These are phyloP conservation scores for Cloeon dipterum DNA, from an alignment of 2,888 invertebrate genomes.

Conservation along the genomic window DNA sequence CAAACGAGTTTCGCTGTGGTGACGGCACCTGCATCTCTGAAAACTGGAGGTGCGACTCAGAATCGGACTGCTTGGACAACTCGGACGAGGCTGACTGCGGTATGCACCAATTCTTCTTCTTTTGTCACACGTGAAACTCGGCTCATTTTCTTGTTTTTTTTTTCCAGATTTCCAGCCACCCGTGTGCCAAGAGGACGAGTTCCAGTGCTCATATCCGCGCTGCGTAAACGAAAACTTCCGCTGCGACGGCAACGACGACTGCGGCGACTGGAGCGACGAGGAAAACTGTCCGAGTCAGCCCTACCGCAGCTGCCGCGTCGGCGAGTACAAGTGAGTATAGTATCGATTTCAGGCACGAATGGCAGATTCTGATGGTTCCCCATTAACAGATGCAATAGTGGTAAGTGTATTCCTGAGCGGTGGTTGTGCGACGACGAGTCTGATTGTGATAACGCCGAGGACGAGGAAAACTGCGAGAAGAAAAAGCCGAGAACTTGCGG, in stretches of 20 bases:
- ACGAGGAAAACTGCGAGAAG: conserved; percentile 45
- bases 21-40: conserved; percentile 16
- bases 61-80: conserved; percentile 19
- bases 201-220: conserved; percentile 21
- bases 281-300: conserved; percentile 41
- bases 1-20: conserved; percentile 15
- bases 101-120: no score
- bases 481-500: conserved; percentile 38
- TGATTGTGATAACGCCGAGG: conserved; percentile 59
- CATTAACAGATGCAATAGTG: conserved; percentile 14
- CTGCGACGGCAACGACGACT: conserved; percentile 71
- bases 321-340: conserved; percentile 39
- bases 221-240: conserved; percentile 53
- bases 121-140: no score
- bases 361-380: no score
- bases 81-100: conserved; percentile 16
- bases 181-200: conserved; percentile 12
- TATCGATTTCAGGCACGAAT: background rate
- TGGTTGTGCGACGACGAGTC: conserved; percentile 60
- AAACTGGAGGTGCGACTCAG: conserved; percentile 20
- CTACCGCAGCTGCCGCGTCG: conserved; percentile 35
- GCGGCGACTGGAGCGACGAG: conserved; percentile 73
- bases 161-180: background rate
- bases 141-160: no score
- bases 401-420: conserved; percentile 53